phyloP scores from a whole-genome alignment of 2,113 vertebrate genomes.

The Rhinopomastus cyanomelas region DNA sequence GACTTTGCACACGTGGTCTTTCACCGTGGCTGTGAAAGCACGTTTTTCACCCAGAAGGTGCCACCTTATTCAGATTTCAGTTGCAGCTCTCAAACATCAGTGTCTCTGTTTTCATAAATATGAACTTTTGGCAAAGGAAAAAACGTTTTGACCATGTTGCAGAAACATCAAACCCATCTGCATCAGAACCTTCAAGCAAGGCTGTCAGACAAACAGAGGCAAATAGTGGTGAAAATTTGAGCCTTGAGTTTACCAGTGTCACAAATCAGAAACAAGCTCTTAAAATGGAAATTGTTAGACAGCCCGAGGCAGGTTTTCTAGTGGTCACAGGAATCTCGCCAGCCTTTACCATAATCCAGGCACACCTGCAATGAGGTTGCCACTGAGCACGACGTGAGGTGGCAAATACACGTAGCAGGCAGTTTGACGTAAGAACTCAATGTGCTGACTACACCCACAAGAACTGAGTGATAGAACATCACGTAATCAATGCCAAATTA shows the following conservation, averaged over 20 bases:
- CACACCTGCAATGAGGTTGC: background rate
- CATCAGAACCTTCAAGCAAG: background rate
- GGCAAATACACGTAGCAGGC: background rate
- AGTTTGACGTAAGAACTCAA: background rate
- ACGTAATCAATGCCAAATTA: background rate
- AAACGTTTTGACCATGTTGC: background rate
- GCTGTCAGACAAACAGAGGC: background rate
- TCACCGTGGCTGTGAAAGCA: rapidly evolving
- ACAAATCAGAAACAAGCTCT: background rate
- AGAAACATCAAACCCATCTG: background rate
- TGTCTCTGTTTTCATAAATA: background rate
- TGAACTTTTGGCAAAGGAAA: background rate
- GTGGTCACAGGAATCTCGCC: background rate
- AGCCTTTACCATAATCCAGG: background rate
- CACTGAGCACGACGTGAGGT: background rate
- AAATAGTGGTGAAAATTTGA: background rate
- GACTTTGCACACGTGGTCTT: background rate
- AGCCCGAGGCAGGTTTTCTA: background rate
- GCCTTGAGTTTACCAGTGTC: background rate
- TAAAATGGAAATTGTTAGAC: background rate
- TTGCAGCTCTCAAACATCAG: background rate
- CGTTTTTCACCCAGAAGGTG: background rate
- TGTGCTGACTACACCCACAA: background rate
- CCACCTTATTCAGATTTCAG: background rate
- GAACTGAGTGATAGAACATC: background rate